These are phyloP conservation scores for Telmatherina bonti DNA, from an alignment of 2,797 vertebrate genomes.

Conservation along the genomic window DNA sequence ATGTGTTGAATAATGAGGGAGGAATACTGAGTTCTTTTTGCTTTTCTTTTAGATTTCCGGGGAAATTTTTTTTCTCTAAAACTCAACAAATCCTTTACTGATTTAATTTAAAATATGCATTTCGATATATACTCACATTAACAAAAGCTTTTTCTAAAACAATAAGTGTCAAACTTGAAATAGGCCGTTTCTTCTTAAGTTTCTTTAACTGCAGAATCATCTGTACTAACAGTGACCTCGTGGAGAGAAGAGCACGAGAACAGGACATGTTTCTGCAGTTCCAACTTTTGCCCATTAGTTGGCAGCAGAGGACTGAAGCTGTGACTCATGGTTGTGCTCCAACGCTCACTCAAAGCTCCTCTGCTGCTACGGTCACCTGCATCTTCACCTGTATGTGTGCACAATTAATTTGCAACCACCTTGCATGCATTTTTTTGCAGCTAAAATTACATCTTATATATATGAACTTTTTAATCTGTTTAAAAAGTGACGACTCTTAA, in stretches of 20 bases:
- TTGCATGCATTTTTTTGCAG: slow-evolving; percentile 9
- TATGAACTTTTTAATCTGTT: not conserved
- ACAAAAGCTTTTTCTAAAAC: not conserved
- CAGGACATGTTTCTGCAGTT: slow-evolving; percentile 27
- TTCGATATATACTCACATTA: not conserved
- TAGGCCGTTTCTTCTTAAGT: not conserved
- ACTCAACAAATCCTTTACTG: not conserved
- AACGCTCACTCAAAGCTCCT: slow-evolving; percentile 15
- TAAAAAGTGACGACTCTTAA: not conserved
- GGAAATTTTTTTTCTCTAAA: not conserved
- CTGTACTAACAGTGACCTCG: slow-evolving; percentile 6
- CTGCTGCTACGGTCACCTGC: slow-evolving; percentile 22
- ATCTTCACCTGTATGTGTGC: slow-evolving; percentile 31
- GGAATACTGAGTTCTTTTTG: not conserved
- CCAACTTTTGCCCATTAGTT: slow-evolving; percentile 66
- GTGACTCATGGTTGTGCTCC: slow-evolving; percentile 10
- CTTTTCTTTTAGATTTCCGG: not conserved
- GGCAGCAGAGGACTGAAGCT: slow-evolving; percentile 77
- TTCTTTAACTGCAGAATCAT: not conserved
- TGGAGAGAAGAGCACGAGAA: not conserved
- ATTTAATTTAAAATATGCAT: slow-evolving; percentile 1
- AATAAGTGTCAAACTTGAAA: not conserved
- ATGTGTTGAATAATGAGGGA: slow-evolving; percentile 5
- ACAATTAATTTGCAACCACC: slow-evolving; percentile 16
- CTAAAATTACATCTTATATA: too few relatives aligned